Base-by-base conservation (phyloP, 2,797 vertebrate species). In the Trematomus bernacchii region DNA sequence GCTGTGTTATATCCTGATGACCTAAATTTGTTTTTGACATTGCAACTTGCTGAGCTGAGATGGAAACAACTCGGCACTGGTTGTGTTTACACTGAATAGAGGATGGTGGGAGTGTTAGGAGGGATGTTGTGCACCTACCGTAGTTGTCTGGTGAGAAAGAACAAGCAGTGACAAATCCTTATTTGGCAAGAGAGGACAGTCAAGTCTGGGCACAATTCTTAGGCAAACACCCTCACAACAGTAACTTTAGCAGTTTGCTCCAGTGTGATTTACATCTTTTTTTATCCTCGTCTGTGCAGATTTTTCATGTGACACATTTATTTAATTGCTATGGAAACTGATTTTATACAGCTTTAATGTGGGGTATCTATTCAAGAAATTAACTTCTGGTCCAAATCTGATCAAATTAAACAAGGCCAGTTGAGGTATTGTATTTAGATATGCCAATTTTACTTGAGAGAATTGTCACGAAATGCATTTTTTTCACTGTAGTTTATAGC, bases 91-190 rank as follows among this genome's bases (percentile, higher is more conserved):
- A 83, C 47, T 30, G 58, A 6, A 10, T 63, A 51, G 50, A 33
- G 66, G 73, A 27, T 48, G 37, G 79, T 68, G 72, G 66, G 71
- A 46, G 55, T 33, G n/a, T 67, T 37, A 50, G 65, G 57, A 19
- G 19, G 37, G 55, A 42, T 72, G 77, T 37, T 46, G 58, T 73
- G 57, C 21, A 48, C 52, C 43, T 59, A 19, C 33, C 8, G 63
- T 43, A 12, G 72, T 66, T n/a, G 18, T 30, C 64, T 51, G 79
- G 66, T 79, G 46, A 50, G 60, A 72, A 47, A 52, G 44, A 65
- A 16, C 23, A 15, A 52, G 66, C 30, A 16, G 65, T 47, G 77
- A 85, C 33, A 79, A 79, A 71, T 82, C 91, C 89, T 88, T 91
- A 88, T 91, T 82, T 87, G 90, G 89, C 71, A 64, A 83, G 23